These are phyloP conservation scores for Ostrea edulis DNA, from an alignment of 1,140 invertebrate species.

Conservation along the genomic window DNA sequence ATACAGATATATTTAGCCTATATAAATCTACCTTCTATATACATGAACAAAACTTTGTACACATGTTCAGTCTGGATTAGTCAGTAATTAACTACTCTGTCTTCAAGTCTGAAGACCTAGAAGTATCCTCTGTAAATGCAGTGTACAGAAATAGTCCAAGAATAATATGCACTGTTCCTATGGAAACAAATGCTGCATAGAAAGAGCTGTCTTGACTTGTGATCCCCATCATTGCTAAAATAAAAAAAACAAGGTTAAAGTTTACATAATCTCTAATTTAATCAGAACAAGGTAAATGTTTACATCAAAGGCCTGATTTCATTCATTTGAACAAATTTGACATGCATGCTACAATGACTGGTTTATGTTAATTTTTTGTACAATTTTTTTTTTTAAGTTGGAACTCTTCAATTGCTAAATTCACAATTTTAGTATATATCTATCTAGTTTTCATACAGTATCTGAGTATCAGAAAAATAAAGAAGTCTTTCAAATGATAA, in stretches of 20 bases:
- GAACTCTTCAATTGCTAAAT: no score
- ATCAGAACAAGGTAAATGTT: no score
- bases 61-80: neutral
- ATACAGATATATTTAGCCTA: neutral
- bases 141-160: constrained; percentile 88
- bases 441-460: no score
- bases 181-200: constrained; percentile 87
- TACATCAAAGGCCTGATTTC: no score
- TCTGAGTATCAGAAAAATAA: no score
- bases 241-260: neutral
- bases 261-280: neutral
- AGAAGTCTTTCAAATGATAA: no score
- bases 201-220: constrained; percentile 82
- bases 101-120: constrained; percentile 58
- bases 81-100: neutral
- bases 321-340: no score
- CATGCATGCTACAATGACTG: no score
- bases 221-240: constrained; percentile 82
- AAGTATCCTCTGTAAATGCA: constrained; percentile 84
- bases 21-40: neutral
- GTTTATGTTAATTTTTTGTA: no score
- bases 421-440: no score
- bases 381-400: no score
- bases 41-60: neutral
- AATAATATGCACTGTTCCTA: constrained; percentile 89